These are phyloP conservation scores for Galago senegalensis DNA, from an alignment of 2,797 vertebrate genomes.

Conservation along the genomic window DNA sequence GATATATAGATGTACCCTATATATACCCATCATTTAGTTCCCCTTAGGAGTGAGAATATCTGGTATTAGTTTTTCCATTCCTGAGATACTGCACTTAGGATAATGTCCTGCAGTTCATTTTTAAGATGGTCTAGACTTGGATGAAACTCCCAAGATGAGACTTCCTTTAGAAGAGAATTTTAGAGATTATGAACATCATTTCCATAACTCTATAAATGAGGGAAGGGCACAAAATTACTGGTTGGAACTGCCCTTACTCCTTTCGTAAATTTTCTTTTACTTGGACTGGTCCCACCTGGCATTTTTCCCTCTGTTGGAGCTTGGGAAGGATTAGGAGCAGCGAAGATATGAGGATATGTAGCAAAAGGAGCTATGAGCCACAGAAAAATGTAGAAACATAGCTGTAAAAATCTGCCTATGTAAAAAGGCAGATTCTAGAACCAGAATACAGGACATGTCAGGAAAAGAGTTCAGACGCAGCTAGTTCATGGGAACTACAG, in stretches of 20 bases:
- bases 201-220: background rate
- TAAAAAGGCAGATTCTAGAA: conserved; percentile 24
- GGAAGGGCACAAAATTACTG: background rate
- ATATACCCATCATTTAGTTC: background rate
- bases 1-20: too few relatives aligned
- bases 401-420: background rate
- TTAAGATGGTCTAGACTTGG: background rate
- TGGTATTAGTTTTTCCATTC: background rate
- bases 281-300: background rate
- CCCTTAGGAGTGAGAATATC: background rate
- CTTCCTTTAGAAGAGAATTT: conserved; percentile 47
- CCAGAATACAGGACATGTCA: background rate
- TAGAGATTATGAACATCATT: background rate
- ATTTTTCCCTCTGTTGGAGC: background rate
- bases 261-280: conserved; percentile 54
- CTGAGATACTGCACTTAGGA: too few relatives aligned
- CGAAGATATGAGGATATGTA: background rate
- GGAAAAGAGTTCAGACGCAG: conserved; percentile 10
- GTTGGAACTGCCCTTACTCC: background rate
- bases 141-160: background rate
- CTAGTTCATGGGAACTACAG: background rate
- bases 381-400: conserved; percentile 40
- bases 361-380: conserved; percentile 16
- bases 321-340: background rate
- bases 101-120: too few relatives aligned